Evolutionary conservation across 2,888 invertebrate species (phyloP).

Genomic region (Hipparchia semele): DNA sequence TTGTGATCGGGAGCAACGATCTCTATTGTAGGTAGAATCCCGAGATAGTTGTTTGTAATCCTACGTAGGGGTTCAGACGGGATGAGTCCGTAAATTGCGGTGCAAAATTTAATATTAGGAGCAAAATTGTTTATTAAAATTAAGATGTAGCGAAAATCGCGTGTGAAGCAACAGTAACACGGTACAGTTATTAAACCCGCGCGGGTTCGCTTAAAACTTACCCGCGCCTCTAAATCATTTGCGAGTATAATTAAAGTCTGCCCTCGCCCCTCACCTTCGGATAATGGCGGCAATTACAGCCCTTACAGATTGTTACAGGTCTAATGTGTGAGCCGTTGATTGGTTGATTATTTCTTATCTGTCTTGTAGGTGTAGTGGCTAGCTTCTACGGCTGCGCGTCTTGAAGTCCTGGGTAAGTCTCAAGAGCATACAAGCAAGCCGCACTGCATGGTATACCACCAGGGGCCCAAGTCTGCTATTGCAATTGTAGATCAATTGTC

Average conservation of each 20-base stretch:
- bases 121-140: conserved; percentile 12
- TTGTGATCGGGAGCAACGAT: too few relatives aligned
- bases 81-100: too few relatives aligned
- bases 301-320: not conserved
- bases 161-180: conserved; percentile 14
- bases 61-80: too few relatives aligned
- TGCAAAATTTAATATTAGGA: not conserved
- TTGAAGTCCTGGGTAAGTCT: too few relatives aligned
- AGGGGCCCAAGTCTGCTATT: too few relatives aligned
- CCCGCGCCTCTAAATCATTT: conserved; percentile 19
- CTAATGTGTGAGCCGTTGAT: not conserved
- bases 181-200: conserved; percentile 8
- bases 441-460: too few relatives aligned
- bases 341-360: not conserved
- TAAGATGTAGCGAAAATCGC: conserved; percentile 14
- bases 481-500: too few relatives aligned
- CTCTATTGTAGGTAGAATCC: too few relatives aligned
- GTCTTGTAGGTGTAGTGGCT: too few relatives aligned
- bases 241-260: conserved; percentile 13
- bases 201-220: conserved; percentile 10
- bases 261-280: conserved; percentile 2
- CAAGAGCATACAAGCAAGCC: too few relatives aligned
- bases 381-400: too few relatives aligned
- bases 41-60: too few relatives aligned
- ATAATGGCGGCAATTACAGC: conserved; percentile 20